Conservation (phyloP, 2,888 invertebrate species). For the Acleris holmiana region DNA sequence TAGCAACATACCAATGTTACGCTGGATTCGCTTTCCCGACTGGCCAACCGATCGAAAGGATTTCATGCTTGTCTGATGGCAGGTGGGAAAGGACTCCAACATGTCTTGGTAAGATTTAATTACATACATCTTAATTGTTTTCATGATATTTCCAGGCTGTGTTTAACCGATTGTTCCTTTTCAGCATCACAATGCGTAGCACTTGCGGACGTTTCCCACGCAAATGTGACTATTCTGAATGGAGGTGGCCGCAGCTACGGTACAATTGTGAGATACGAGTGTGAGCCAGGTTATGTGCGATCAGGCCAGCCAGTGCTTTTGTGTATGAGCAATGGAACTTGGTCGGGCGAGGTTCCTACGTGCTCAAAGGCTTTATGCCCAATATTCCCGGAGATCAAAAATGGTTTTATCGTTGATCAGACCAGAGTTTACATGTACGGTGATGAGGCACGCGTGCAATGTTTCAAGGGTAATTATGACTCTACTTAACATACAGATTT, state of each 20-base stretch:
- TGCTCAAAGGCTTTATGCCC: slow-evolving; percentile 91
- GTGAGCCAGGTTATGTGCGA: slow-evolving; percentile 95
- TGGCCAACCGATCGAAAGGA: slow-evolving; percentile 93
- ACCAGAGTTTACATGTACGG: slow-evolving; percentile 91
- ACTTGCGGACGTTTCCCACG: slow-evolving; percentile 93
- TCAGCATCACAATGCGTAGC: slow-evolving; percentile 95
- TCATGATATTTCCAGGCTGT: neutral
- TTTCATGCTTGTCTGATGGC: slow-evolving; percentile 95
- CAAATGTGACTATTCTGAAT: slow-evolving; percentile 93
- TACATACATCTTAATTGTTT: neutral
- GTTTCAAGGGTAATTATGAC: slow-evolving; percentile 87
- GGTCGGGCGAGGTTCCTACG: slow-evolving; percentile 95
- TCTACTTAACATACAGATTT: neutral
- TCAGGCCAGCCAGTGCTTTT: slow-evolving; percentile 95
- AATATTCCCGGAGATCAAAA: slow-evolving; percentile 91
- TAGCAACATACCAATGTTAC: slow-evolving; percentile 98
- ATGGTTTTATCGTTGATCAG: slow-evolving; percentile 93
- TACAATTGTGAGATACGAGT: slow-evolving; percentile 96
- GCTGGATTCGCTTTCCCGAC: slow-evolving; percentile 97
- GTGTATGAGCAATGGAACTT: slow-evolving; percentile 98
- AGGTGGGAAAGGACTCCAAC: slow-evolving; percentile 96
- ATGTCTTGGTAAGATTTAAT: slow-evolving; percentile 87
- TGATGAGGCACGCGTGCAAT: slow-evolving; percentile 96
- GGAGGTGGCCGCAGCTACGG: slow-evolving; percentile 97
- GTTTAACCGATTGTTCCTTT: slow-evolving; percentile 41